Conservation (phyloP, 2,888 invertebrate genomes). For the Disparrhopalites patrizii region DNA sequence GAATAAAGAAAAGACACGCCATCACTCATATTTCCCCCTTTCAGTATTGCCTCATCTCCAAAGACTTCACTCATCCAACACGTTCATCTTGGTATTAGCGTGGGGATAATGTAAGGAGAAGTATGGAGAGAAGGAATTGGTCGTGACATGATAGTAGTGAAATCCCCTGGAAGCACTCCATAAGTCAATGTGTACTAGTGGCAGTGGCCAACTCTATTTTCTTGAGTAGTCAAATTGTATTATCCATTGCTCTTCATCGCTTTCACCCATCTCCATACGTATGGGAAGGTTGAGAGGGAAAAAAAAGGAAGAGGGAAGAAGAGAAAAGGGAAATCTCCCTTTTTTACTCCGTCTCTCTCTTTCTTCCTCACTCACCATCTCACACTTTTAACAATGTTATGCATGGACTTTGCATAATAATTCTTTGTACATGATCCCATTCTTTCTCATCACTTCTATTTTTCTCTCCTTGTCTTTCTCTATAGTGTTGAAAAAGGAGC, state of each 20-base stretch:
- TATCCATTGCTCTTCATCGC: constrained; percentile 3
- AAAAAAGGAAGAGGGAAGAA: not conserved
- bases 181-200: no score
- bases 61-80: no score
- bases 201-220: constrained; percentile 3
- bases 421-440: not conserved
- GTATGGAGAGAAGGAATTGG: no score
- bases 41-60: not conserved
- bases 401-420: not conserved
- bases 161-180: no score
- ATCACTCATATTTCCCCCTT: not conserved
- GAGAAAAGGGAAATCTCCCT: not conserved
- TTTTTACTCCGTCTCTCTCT: not conserved
- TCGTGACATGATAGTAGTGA: no score
- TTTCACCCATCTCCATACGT: no score
- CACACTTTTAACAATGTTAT: not conserved
- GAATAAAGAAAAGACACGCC: no score
- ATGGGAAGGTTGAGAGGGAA: not conserved
- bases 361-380: no score
- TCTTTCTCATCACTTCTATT: not conserved
- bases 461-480: not conserved
- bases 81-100: no score
- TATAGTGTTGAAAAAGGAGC: no score
- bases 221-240: not conserved
- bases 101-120: no score